phyloP scores from a whole-genome alignment of 2,113 vertebrate species.

The Eclectus roratus region DNA sequence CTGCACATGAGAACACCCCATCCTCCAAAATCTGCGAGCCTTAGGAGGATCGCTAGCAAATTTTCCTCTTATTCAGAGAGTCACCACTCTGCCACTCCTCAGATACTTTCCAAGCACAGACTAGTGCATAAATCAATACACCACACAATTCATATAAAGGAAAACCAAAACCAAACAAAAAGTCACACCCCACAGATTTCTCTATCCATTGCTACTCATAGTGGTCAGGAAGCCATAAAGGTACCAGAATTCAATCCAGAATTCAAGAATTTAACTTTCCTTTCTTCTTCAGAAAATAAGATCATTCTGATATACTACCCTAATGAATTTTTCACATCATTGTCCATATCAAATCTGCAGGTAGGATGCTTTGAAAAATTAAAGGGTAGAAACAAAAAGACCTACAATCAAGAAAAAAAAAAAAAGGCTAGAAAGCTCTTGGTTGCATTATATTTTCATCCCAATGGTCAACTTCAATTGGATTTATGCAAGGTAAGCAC shows the following conservation, averaged over 20 bases:
- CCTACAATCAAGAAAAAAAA: neutral
- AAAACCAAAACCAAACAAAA: neutral
- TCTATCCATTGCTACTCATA: neutral
- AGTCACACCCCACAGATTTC: neutral
- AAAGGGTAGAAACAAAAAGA: neutral
- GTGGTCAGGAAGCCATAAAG: neutral
- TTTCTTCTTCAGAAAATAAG: neutral
- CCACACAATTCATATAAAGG: neutral
- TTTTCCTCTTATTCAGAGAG: neutral
- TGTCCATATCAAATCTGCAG: neutral
- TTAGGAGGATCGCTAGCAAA: neutral
- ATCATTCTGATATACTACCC: neutral
- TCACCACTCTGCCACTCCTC: neutral
- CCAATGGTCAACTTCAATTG: neutral
- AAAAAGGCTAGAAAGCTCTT: neutral
- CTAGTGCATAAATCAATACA: neutral
- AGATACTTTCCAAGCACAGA: neutral
- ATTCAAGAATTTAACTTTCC: neutral
- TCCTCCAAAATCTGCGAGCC: neutral
- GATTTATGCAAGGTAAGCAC: neutral
- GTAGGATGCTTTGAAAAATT: neutral
- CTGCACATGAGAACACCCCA: accelerated
- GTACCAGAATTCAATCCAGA: neutral
- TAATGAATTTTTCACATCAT: neutral
- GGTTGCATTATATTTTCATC: neutral